Evolutionary conservation across 2,797 vertebrate species (phyloP).

Genomic region (Hypotaenidia okinawae): DNA sequence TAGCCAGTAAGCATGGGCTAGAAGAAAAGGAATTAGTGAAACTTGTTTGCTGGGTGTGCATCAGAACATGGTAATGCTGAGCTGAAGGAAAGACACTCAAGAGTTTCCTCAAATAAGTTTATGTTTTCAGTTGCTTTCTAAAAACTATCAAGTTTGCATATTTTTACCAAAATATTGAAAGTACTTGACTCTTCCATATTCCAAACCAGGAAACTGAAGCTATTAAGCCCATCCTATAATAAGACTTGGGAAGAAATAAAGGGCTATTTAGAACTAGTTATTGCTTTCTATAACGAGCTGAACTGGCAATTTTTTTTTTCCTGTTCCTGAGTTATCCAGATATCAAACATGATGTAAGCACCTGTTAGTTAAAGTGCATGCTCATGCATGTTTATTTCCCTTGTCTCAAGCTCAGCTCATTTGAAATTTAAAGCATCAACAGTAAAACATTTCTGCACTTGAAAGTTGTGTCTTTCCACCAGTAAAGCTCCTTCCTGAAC

Average conservation of each 20-base stretch:
- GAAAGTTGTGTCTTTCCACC: neutral
- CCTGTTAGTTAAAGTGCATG: neutral
- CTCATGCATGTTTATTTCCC: neutral
- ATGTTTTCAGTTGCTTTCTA: neutral
- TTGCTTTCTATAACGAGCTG: neutral
- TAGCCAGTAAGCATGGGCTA: neutral
- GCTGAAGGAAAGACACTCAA: neutral
- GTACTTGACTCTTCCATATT: neutral
- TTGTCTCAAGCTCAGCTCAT: neutral
- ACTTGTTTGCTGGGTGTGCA: neutral
- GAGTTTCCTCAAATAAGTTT: conserved; percentile 8
- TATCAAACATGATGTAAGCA: neutral
- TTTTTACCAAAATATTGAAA: conserved; percentile 39
- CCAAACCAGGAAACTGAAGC: neutral
- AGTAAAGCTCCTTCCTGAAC: neutral
- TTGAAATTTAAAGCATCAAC: neutral
- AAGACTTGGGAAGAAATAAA: conserved; percentile 2
- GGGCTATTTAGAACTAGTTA: neutral
- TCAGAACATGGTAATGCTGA: neutral
- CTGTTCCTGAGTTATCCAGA: neutral
- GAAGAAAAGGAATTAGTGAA: neutral
- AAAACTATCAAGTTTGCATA: conserved; percentile 19
- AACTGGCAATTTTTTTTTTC: neutral
- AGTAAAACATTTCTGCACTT: neutral
- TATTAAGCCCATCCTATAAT: neutral